These are phyloP conservation scores for Nephotettix cincticeps DNA, from an alignment of 1,140 invertebrate species.

Conservation along the genomic window DNA sequence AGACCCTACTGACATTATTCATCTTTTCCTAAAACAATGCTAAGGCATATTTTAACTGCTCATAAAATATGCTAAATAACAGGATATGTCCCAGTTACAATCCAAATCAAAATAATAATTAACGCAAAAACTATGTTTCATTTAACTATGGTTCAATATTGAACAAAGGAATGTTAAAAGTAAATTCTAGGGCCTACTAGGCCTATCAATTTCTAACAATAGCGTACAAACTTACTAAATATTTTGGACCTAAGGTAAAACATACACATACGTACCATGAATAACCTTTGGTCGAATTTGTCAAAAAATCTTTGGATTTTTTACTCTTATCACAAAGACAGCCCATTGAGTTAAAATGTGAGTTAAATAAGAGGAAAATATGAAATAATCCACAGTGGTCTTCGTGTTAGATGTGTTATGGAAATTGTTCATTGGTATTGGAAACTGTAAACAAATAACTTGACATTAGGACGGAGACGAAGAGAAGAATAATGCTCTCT, in stretches of 20 bases:
- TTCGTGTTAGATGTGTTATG: too few species aligned
- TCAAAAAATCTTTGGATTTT: background rate
- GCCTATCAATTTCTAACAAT: background rate
- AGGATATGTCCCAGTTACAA: too few species aligned
- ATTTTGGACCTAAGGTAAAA: background rate
- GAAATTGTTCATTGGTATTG: too few species aligned
- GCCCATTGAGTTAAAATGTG: background rate
- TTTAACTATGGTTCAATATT: background rate
- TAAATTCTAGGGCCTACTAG: background rate
- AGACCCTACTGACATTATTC: too few species aligned
- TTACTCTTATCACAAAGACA: constrained; percentile 1
- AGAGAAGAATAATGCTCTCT: too few species aligned
- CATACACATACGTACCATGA: background rate
- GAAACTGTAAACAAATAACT: too few species aligned
- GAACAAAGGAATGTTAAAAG: background rate
- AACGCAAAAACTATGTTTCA: background rate
- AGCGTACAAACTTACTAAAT: background rate
- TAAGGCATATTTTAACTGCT: too few species aligned
- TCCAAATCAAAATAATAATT: background rate
- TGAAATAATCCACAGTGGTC: too few species aligned
- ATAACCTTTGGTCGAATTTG: background rate
- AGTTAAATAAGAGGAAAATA: too few species aligned
- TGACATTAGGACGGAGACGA: too few species aligned
- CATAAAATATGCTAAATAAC: too few species aligned
- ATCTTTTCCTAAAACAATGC: too few species aligned